Evolutionary conservation across 30 jellyfish, hydroid and myxozoan genomes (phyloP), one percentile per base, ranked within the genome.

Genomic region (Catostylus mosaicus): DNA sequence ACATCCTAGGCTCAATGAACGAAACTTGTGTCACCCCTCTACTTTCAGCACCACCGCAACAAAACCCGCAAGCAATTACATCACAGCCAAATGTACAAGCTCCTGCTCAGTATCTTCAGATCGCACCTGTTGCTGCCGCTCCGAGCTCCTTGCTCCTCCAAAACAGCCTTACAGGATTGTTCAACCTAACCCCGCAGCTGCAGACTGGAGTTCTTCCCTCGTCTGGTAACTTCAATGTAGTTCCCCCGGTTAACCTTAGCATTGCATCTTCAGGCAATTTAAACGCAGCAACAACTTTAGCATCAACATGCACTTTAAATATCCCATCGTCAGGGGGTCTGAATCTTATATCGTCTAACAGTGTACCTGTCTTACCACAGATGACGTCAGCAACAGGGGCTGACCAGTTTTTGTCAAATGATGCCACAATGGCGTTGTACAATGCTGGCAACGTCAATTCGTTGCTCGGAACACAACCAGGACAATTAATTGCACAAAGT

Each of bases 31-130:
- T 62, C 26, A 1, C 80, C 18, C 73, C 80, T 20, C 45, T 82
- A 47, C 52, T 66, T 30, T 3, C 92, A 35, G 29, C 92, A n/a
- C 83, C 52, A n/a, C 92, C 48, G 51, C 92, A 82, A 37, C 83
- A 74, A 20, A 51, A 23, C 9, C 50, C 30, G 36, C 23, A 36
- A 4, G 12, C 70, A 24, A 51, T 47, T 37, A 18, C 87, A 14
- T 59, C 70, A 22, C 77, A 56, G 34, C 52, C 33, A 7, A 30
- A 9, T 30, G 5, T 30, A 59, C 54, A 23, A 54, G 62, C 87
- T n/a, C 47, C 43, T 4, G 3, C 85, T 22, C 87, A 76, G 67
- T 76, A 22, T 67, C 63, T 76, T 1, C 87, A 76, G 32, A 57
- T 76, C 16, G 87, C 87, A 1, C 67, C 87, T 51, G 38, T 59